Conservation (phyloP, 1,140 invertebrate species). For the Eumeta japonica region DNA sequence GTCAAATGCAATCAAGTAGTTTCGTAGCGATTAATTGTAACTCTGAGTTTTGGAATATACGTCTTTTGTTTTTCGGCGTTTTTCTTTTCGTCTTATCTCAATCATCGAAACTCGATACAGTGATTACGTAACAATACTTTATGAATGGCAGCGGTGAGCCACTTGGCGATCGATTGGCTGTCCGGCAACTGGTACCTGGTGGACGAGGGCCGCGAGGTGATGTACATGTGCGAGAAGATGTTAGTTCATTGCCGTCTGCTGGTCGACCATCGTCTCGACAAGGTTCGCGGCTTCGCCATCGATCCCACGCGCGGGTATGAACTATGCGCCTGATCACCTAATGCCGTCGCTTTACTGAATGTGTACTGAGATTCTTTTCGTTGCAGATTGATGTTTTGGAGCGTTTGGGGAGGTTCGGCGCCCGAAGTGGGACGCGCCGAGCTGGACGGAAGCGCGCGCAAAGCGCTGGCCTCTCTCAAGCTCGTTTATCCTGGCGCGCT, state of each 20-base stretch:
- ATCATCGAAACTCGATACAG: neutral
- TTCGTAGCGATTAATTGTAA: no score
- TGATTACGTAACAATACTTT: neutral
- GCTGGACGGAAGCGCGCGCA: slow-evolving; percentile 62
- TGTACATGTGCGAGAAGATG: slow-evolving; percentile 68
- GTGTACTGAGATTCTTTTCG: neutral
- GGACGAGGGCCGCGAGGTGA: slow-evolving; percentile 70
- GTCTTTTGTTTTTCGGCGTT: slow-evolving; percentile 6
- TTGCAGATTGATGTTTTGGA: slow-evolving; percentile 72
- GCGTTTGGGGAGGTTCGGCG: slow-evolving; percentile 67
- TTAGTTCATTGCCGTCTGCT: slow-evolving; percentile 68
- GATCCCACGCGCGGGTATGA: slow-evolving; percentile 74
- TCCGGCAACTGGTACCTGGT: slow-evolving; percentile 83
- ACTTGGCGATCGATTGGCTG: slow-evolving; percentile 83
- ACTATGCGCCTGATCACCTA: neutral
- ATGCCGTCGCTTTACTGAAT: neutral
- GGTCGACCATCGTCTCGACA: slow-evolving; percentile 68
- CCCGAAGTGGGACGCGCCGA: slow-evolving; percentile 64
- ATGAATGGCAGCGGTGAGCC: slow-evolving; percentile 60
- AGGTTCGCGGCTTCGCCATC: slow-evolving; percentile 75
- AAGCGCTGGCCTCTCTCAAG: slow-evolving; percentile 18
- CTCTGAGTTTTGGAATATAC: no score
- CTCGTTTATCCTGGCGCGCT: slow-evolving; percentile 75
- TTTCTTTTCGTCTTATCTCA: neutral
- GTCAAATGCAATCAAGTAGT: no score